Base-by-base conservation (phyloP, 2,888 invertebrate species). In the Amblyjoppa fuscipennis region DNA sequence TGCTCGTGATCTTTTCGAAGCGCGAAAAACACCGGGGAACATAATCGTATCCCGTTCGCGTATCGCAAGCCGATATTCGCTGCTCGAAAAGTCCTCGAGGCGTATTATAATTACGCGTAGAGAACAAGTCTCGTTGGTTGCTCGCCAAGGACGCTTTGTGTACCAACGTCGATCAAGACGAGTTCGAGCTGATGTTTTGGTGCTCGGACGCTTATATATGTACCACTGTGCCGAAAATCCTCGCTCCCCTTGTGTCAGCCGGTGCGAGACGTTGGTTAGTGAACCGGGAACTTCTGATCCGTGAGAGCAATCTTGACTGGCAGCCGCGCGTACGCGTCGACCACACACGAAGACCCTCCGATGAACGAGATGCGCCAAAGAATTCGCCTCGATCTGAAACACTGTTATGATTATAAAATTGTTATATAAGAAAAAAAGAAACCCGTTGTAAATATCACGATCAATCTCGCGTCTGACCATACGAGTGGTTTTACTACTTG, bases 261-360 rank as follows among this genome's bases (percentile, higher is more conserved):
- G 64, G 31, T 78, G 25, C 76, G 78, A 74, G 64, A 56, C 70
- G 84, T 77, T 80, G 82, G 81, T 77, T 83, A 85, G 84, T 85
- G 85, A 85, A 85, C 82, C 80, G 80, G 76, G 84, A 84, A 85
- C 80, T 87, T 78, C 69, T 81, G 81, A 81, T 88, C 84, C 88
- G 88, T 86, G 89, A 89, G 88, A 89, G 91, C 59, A 85, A 91
- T 90, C 92, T 91, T 91, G 90, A 93, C 90, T 91, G 90, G 89
- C 91, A 90, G 89, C 73, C 76, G 45, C 13, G 16, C 45, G 68
- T 69, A 77, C 71, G 69, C 61, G 88, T 87, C 88, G 92, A 90
- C 93, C 93, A 90, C 93, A 91, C 92, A 91, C 91, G 91, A 90
- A 80, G 91, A 81, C 76, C 84, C 88, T 90, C 84, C 83, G 83